Base-by-base conservation (phyloP, 2,113 vertebrate genomes). In the Centrocercus urophasianus region DNA sequence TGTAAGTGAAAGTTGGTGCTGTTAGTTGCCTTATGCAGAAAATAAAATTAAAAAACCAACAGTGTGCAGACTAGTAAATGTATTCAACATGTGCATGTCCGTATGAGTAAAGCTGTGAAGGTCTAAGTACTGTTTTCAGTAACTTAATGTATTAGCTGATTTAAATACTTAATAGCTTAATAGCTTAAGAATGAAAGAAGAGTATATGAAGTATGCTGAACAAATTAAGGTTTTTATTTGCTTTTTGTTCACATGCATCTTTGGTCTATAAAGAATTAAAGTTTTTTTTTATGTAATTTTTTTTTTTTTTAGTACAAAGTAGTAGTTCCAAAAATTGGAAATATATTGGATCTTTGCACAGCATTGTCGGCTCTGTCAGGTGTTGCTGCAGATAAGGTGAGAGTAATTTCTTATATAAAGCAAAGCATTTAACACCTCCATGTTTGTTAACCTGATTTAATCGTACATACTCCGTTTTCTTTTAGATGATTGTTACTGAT, bases 261-360 rank as follows among this genome's bases (percentile, higher is more conserved):
- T 88, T 77, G 18, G 63, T 96, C 74, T 89, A 43, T 84, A 63
- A 74, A 87, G 30, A 83, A 45, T 88, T 70, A 64, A 90, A 78
- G 52, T 70, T 32, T 6, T 78, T 78, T 17, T 88, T 67, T 88
- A 27, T 63, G 40, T 63, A 10, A 90, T 38, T 90, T 40, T 40
- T 40, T 40, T 36, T 84, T 97, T 97, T 96, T 97, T 95, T 95
- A 99, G 99, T 99, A 99, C 96, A 99, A 99, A 98, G 98, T 99
- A 95, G 98, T 99, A 40, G 99, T 99, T 96, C 99, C 99, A 43
- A 99, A 99, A 98, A 99, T 99, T 97, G 99, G 99, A 95, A 99
- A 98, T 96, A 99, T 99, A 97, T 97, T 98, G 79, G 99, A 99
- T 98, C 98, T 99, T 96, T 99, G 99, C 95, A 98, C 98, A 89